These are phyloP conservation scores for Aphelocoma coerulescens DNA, from an alignment of 2,113 vertebrate genomes.

Conservation along the genomic window DNA sequence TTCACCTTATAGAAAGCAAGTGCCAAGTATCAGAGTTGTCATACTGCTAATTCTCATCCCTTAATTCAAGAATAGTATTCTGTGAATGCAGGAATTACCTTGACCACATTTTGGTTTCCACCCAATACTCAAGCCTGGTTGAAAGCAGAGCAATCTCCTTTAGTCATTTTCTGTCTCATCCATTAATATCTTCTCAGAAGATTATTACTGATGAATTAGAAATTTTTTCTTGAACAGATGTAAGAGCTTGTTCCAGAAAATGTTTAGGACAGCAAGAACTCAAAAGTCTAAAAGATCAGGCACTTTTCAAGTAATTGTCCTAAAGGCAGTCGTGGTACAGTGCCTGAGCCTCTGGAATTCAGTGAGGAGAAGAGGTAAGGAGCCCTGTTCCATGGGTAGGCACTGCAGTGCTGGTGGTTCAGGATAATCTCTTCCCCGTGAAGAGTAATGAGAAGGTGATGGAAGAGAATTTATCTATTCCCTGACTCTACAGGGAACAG, in stretches of 20 bases:
- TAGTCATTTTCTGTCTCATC: not conserved
- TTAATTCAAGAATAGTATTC: not conserved
- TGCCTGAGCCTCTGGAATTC: not conserved
- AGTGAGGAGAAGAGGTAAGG: not conserved
- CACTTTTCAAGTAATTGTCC: not conserved
- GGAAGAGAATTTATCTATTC: not conserved
- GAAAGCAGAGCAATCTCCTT: not conserved
- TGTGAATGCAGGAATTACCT: not conserved
- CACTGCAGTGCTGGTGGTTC: not conserved
- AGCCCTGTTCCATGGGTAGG: not conserved
- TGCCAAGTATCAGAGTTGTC: not conserved
- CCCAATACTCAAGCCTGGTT: not conserved
- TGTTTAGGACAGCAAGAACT: not conserved
- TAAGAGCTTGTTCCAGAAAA: not conserved
- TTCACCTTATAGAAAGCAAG: not conserved
- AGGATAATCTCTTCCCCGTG: not conserved
- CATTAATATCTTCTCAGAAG: not conserved
- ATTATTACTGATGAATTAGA: not conserved
- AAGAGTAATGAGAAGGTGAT: not conserved
- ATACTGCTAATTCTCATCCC: not conserved
- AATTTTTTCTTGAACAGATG: not conserved
- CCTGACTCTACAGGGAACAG: not conserved
- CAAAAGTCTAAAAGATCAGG: not conserved
- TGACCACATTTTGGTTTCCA: not conserved
- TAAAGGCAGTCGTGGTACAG: not conserved